phyloP scores from a whole-genome alignment of 2,888 invertebrate species.

The Dilophus febrilis region DNA sequence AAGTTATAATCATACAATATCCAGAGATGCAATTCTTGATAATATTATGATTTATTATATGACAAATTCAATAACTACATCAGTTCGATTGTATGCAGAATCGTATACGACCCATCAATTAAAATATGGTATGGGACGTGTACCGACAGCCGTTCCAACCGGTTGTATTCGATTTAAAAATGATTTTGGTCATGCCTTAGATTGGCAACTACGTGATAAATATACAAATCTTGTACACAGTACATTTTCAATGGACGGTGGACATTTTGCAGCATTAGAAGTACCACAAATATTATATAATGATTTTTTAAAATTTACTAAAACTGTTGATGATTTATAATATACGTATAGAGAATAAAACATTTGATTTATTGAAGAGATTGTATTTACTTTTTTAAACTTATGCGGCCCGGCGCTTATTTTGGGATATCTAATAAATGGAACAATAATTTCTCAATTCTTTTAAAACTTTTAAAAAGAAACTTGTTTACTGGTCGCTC shows the following conservation, averaged over 20 bases:
- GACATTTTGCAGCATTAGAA: slow-evolving; percentile 78
- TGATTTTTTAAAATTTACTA: slow-evolving; percentile 47
- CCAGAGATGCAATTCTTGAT: slow-evolving; percentile 39
- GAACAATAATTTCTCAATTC: too few relatives aligned
- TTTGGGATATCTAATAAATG: too few relatives aligned
- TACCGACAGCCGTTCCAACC: slow-evolving; percentile 49
- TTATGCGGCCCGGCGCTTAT: too few relatives aligned
- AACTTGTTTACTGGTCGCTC: too few relatives aligned
- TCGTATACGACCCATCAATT: slow-evolving; percentile 20
- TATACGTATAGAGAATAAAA: too few relatives aligned
- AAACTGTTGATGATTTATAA: too few relatives aligned
- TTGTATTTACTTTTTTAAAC: too few relatives aligned
- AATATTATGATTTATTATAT: slow-evolving; percentile 71
- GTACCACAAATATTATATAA: slow-evolving; percentile 49
- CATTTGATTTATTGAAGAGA: too few relatives aligned
- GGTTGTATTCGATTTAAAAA: slow-evolving; percentile 58
- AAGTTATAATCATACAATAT: slow-evolving; percentile 37
- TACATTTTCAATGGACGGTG: slow-evolving; percentile 48
- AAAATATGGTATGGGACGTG: slow-evolving; percentile 26
- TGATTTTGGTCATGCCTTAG: slow-evolving; percentile 44
- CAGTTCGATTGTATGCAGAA: slow-evolving; percentile 54
- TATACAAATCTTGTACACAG: slow-evolving; percentile 51
- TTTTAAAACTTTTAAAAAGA: too few relatives aligned
- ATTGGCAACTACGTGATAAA: slow-evolving; percentile 38
- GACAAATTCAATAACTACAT: slow-evolving; percentile 51